phyloP scores from a whole-genome alignment of 2,888 invertebrate genomes.

The Ypsolopha sequella region DNA sequence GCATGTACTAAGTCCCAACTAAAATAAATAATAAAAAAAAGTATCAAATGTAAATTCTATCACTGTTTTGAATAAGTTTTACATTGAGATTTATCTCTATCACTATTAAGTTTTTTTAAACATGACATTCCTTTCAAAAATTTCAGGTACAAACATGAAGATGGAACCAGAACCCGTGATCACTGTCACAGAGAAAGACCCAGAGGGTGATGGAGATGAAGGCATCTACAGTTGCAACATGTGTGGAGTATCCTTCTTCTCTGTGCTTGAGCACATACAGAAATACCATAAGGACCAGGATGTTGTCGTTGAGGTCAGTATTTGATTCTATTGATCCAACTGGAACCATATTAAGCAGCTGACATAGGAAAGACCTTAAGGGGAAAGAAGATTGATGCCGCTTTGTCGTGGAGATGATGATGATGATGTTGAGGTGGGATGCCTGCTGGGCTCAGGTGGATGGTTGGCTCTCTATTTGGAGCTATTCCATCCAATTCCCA shows the following conservation, averaged over 20 bases:
- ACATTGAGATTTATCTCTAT: constrained; percentile 13
- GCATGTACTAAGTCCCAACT: too few species aligned
- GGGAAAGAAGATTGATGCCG: too few species aligned
- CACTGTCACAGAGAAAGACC: constrained; percentile 18
- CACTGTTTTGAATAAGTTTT: neutral
- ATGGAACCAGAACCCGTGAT: constrained; percentile 19
- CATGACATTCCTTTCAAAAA: neutral
- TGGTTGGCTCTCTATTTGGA: too few species aligned
- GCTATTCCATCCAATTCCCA: too few species aligned
- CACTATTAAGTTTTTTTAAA: constrained; percentile 14
- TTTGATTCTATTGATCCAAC: neutral
- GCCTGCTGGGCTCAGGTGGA: too few species aligned
- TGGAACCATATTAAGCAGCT: neutral
- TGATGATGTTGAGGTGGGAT: too few species aligned
- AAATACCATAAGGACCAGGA: constrained; percentile 77
- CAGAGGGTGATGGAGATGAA: constrained; percentile 23
- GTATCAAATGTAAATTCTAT: too few species aligned
- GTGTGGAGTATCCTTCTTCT: constrained; percentile 74
- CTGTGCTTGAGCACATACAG: constrained; percentile 75
- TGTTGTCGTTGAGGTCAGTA: constrained; percentile 72
- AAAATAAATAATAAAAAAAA: too few species aligned
- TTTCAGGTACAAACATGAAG: constrained; percentile 10
- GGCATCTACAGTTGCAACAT: constrained; percentile 75
- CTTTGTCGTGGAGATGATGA: too few species aligned
- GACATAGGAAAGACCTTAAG: too few species aligned